Percentiles rank a stretch among this genome's conserved stretches.
phyloP scores from a whole-genome alignment of 1,140 invertebrate genomes.

The Mercenaria mercenaria region DNA sequence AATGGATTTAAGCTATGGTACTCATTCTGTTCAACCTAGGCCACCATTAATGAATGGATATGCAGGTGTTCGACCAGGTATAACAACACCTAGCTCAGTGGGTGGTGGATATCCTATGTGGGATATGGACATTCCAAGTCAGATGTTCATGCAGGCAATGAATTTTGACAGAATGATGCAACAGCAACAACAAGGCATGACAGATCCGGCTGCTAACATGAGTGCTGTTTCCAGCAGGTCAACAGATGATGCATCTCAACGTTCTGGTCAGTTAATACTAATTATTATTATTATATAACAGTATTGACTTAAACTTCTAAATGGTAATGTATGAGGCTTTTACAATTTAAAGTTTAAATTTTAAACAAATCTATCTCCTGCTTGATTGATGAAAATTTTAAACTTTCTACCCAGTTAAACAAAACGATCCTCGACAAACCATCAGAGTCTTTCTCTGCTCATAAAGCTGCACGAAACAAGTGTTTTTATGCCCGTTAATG shows the following conservation, averaged over 20 bases:
- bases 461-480: no score
- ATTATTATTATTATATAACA: no score
- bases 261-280: constrained; percentile 18
- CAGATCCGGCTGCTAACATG: background rate
- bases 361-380: no score
- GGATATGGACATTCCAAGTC: constrained; percentile 59
- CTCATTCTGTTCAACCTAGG: background rate
- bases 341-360: no score
- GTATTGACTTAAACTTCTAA: no score
- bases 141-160: constrained; percentile 65
- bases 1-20: background rate
- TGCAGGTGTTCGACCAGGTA: background rate
- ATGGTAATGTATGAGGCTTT: no score
- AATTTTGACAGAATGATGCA: constrained; percentile 62
- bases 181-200: background rate
- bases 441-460: no score
- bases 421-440: no score
- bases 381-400: no score
- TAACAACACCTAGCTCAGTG: constrained; percentile 35
- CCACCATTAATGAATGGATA: constrained; percentile 40
- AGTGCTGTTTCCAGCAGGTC: constrained; percentile 1
- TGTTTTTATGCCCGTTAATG: no score
- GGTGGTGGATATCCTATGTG: constrained; percentile 46
- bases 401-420: no score
- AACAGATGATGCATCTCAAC: background rate